These are phyloP conservation scores for Melanotaenia nigrans DNA, from an alignment of 2,797 vertebrate genomes.

Conservation along the genomic window DNA sequence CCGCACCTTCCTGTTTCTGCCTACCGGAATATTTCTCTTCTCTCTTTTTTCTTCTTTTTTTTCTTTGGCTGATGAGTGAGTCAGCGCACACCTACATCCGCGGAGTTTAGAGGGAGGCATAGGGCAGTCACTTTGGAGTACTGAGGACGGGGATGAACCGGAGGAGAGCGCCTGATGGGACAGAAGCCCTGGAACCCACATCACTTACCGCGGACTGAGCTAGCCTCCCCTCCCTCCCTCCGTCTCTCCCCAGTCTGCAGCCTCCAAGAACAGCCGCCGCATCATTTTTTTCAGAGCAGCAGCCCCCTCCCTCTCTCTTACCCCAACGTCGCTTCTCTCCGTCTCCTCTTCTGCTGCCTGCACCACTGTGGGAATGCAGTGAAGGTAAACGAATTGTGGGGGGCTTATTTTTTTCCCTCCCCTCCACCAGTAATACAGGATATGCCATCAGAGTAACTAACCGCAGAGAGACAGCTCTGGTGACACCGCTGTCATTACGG, in stretches of 20 bases:
- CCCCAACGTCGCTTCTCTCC: conserved; percentile 39
- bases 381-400: conserved; percentile 60
- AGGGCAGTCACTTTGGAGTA: conserved; percentile 57
- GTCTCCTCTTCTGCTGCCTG: conserved; percentile 66
- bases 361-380: conserved; percentile 83
- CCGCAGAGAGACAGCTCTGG: conserved; percentile 41
- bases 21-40: background rate
- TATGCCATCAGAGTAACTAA: conserved; percentile 54
- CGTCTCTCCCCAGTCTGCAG: conserved; percentile 74
- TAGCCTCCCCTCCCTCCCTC: conserved; percentile 24
- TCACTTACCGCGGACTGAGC: conserved; percentile 71
- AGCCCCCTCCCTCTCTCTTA: conserved; percentile 51
- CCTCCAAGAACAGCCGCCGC: conserved; percentile 80
- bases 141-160: conserved; percentile 56
- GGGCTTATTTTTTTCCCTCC: conserved; percentile 1
- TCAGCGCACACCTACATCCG: conserved; percentile 37
- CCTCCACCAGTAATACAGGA: conserved; percentile 14
- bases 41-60: background rate
- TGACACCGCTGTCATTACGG: conserved; percentile 62
- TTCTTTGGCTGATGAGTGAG: conserved; percentile 34
- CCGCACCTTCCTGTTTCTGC: conserved; percentile 23
- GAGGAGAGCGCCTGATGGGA: conserved; percentile 67
- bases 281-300: conserved; percentile 77
- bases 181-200: conserved; percentile 68
- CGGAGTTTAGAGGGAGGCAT: conserved; percentile 33